These are phyloP conservation scores for Tenodera sinensis DNA, from an alignment of 2,888 invertebrate genomes.

Conservation along the genomic window DNA sequence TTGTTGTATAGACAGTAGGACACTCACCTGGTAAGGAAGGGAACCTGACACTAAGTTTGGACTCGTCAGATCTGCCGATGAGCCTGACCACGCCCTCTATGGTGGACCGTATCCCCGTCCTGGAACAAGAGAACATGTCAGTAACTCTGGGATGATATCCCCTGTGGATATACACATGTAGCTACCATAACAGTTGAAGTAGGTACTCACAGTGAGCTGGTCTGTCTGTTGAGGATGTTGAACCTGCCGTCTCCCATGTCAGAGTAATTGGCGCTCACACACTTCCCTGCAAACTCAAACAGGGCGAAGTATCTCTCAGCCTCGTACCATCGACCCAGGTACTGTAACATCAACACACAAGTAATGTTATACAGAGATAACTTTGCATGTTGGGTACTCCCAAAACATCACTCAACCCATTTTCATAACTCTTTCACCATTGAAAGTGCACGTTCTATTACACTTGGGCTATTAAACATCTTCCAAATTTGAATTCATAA, in stretches of 20 bases:
- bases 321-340: constrained; percentile 76
- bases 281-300: constrained; percentile 71
- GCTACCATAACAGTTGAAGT: constrained; percentile 22
- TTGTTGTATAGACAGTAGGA: background rate
- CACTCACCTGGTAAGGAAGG: constrained; percentile 56
- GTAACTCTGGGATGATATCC: too few species aligned
- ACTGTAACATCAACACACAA: constrained; percentile 49
- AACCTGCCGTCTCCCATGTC: constrained; percentile 46
- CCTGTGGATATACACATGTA: too few species aligned
- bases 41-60: constrained; percentile 60
- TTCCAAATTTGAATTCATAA: too few species aligned
- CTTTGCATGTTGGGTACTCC: too few species aligned
- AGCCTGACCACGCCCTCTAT: constrained; percentile 57
- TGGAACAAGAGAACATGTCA: constrained; percentile 38
- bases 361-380: too few species aligned
- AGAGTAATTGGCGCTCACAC: constrained; percentile 66
- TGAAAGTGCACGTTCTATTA: too few species aligned
- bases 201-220: constrained; percentile 48
- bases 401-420: too few species aligned
- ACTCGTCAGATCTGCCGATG: constrained; percentile 51
- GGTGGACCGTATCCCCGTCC: constrained; percentile 53
- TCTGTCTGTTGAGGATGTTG: constrained; percentile 47
- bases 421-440: too few species aligned
- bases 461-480: too few species aligned
- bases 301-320: constrained; percentile 69